Percentiles rank a stretch among this genome's conserved stretches.
Conservation (phyloP, 2,113 vertebrate species). For the Rallus limicola region DNA sequence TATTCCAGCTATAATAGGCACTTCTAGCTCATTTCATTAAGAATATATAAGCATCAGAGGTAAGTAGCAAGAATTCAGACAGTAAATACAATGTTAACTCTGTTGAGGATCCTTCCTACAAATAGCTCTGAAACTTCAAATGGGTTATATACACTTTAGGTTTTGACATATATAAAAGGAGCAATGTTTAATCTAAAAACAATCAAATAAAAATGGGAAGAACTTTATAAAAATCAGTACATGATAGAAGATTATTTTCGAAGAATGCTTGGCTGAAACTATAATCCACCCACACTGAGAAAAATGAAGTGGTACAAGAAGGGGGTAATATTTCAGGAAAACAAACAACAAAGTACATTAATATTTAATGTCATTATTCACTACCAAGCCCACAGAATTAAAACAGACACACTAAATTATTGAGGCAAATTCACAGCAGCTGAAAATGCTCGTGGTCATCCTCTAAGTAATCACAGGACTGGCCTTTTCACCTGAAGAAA, state of each 20-base stretch:
- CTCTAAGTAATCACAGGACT: neutral
- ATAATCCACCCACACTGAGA: neutral
- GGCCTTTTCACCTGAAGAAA: neutral
- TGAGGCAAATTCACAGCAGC: neutral
- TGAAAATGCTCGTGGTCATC: neutral
- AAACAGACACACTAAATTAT: neutral
- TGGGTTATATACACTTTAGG: neutral
- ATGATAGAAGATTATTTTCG: neutral
- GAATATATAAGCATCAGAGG: neutral
- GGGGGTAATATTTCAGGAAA: constrained; percentile 2
- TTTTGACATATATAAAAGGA: neutral
- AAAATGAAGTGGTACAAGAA: constrained; percentile 13
- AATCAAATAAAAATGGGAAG: neutral
- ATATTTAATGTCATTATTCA: neutral
- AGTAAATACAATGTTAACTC: neutral
- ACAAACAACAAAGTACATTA: neutral
- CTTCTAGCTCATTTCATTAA: neutral
- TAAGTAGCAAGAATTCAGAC: neutral
- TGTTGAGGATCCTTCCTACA: neutral
- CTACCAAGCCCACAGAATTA: neutral
- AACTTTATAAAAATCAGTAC: neutral
- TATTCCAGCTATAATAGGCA: constrained; percentile 11
- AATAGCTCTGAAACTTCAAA: neutral
- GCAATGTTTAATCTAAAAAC: neutral
- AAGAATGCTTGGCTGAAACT: constrained; percentile 6